A percentile compares a stretch with the other conserved stretches of the same genome.
phyloP scores from a whole-genome alignment of 2,888 invertebrate species.

The Leptinotarsa juncta region DNA sequence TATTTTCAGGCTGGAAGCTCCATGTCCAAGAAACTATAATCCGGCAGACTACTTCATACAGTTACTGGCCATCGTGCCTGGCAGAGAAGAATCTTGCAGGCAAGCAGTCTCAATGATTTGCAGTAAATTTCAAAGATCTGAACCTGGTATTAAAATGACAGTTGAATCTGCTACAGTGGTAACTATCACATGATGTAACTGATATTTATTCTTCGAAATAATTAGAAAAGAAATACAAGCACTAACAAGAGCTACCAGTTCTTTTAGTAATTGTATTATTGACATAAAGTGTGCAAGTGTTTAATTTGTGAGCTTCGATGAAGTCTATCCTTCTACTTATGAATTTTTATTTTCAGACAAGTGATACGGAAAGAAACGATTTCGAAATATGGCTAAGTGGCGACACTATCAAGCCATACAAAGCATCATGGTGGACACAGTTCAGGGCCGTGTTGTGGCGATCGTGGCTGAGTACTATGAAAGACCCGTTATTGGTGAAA shows the following conservation, averaged over 20 bases:
- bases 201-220: not conserved
- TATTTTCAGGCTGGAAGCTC: constrained; percentile 77
- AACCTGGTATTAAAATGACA: constrained; percentile 72
- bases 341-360: not conserved
- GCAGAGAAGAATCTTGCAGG: constrained; percentile 82
- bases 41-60: constrained; percentile 96
- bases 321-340: too few species aligned
- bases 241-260: not conserved
- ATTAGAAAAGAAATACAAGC: not conserved
- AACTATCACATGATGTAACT: constrained; percentile 30
- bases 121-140: constrained; percentile 77
- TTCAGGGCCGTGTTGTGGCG: constrained; percentile 91
- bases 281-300: too few species aligned
- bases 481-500: constrained; percentile 91
- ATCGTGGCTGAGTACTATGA: constrained; percentile 87
- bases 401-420: constrained; percentile 71
- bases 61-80: constrained; percentile 87
- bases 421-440: constrained; percentile 89
- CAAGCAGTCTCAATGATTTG: constrained; percentile 84
- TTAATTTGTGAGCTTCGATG: too few species aligned
- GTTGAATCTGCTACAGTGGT: constrained; percentile 70
- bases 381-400: constrained; percentile 56
- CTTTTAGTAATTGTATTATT: too few species aligned
- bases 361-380: constrained; percentile 22
- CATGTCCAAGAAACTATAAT: constrained; percentile 91